Percentiles rank a stretch among this genome's conserved stretches.
These are phyloP conservation scores for Excalfactoria chinensis DNA, from an alignment of 2,113 vertebrate species.

Conservation along the genomic window DNA sequence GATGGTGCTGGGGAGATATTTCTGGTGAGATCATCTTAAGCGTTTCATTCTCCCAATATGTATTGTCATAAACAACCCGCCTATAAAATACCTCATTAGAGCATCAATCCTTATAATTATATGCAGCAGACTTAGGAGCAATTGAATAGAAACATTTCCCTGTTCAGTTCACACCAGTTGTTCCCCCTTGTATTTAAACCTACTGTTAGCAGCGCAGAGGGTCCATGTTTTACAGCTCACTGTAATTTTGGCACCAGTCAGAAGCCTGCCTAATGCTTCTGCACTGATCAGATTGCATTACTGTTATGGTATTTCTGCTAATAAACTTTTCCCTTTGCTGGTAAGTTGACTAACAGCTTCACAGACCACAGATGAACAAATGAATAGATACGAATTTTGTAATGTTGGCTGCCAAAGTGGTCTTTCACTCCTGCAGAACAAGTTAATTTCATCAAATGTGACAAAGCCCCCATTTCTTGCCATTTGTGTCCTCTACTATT, in stretches of 20 bases:
- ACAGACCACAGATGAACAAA: not conserved
- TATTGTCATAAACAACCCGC: not conserved
- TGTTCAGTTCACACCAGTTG: not conserved
- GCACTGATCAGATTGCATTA: not conserved
- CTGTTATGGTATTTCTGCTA: not conserved
- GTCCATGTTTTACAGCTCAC: not conserved
- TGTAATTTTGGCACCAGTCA: not conserved
- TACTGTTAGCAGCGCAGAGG: not conserved
- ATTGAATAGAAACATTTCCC: not conserved
- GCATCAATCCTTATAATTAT: not conserved
- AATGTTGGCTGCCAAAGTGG: not conserved
- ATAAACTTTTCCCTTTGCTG: not conserved
- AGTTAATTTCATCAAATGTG: not conserved
- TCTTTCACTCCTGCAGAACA: not conserved
- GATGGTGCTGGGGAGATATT: not conserved
- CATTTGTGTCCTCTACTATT: constrained; percentile 1
- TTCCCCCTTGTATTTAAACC: not conserved
- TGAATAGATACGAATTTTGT: not conserved
- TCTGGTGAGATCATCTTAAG: not conserved
- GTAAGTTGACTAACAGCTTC: not conserved
- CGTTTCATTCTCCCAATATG: not conserved
- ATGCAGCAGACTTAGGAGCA: not conserved
- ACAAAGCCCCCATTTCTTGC: not conserved
- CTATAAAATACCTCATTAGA: constrained; percentile 11
- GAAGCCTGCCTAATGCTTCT: not conserved